Base-by-base conservation (phyloP, 2,113 vertebrate genomes). In the Eptatretus burgeri region DNA sequence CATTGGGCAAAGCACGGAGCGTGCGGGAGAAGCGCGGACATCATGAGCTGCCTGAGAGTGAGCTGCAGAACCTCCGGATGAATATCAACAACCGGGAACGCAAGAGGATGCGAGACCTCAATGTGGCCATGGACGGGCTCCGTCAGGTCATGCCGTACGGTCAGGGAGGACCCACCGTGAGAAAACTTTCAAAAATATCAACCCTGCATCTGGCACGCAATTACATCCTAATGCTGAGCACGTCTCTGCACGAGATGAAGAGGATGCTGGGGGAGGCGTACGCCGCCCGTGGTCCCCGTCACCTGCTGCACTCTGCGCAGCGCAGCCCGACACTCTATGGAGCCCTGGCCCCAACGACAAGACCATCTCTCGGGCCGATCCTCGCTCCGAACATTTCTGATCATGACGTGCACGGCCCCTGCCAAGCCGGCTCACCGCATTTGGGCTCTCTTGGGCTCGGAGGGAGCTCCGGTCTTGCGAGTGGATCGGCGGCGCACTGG, bases 221-320 rank as follows among this genome's bases (percentile, higher is more conserved):
- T 80, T 95, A 98, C 77, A 98, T 98, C 75, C 77, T 98, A 70
- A 98, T 95, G 91, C 82, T 98, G 69, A 95, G 76, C 70, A 94
- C 86, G 78, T 98, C 91, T 66, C 71, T 98, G 76, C 88, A 98
- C 72, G 91, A 98, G 77, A 98, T 95, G 91, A 98, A 95, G 80
- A 75, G 89, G 70, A 75, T 94, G 68, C 84, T 95, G 27, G 89
- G 86, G 16, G 91, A 98, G 74, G 89, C 95, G 70, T 98, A 98
- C 73, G 91, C 88, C 2, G 82, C 85, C 1, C 85, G 91, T 67
- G 27, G 27, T 41, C 27, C 27, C 27, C 27, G 27, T 7, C 27
- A 41, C 27, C 27, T 7, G 27, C 27, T 41, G 27, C 27, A 41
- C 27, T 7, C 27, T 7, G 27, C 27, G 27, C 27, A 41, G 27